phyloP scores from a whole-genome alignment of 37 sponge, comb jelly and placozoan genomes.

The Eunapius fragilis region DNA sequence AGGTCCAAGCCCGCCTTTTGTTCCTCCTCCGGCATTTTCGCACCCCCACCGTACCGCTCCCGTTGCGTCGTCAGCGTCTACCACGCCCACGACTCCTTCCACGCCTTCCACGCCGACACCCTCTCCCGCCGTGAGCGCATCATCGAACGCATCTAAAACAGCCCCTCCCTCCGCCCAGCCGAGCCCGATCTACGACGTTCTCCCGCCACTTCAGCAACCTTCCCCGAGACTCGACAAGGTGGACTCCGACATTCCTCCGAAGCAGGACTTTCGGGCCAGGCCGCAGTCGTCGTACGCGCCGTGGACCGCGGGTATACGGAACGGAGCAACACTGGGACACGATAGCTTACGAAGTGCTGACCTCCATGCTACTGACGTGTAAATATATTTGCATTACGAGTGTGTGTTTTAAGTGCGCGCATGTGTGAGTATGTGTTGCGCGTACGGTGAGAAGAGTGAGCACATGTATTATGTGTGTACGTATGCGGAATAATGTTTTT shows the following conservation, averaged over 20 bases:
- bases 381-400: background rate
- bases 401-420: background rate
- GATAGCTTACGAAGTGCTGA: background rate
- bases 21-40: background rate
- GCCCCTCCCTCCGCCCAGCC: background rate
- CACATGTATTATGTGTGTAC: background rate
- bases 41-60: background rate
- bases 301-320: background rate
- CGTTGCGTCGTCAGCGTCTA: background rate
- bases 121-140: background rate
- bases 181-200: background rate
- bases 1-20: background rate
- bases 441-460: background rate
- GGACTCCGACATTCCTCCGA: background rate
- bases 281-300: background rate
- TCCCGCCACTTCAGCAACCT: background rate
- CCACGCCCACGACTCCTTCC: background rate
- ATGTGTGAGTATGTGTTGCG: background rate
- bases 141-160: background rate
- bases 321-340: background rate
- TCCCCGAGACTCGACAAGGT: background rate
- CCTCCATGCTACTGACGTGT: background rate
- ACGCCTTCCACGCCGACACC: background rate
- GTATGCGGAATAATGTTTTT: no score
- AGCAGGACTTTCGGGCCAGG: background rate